A percentile compares a stretch with the other conserved stretches of the same genome.
Conservation (phyloP, 2,797 vertebrate genomes). For the Brotula barbata region DNA sequence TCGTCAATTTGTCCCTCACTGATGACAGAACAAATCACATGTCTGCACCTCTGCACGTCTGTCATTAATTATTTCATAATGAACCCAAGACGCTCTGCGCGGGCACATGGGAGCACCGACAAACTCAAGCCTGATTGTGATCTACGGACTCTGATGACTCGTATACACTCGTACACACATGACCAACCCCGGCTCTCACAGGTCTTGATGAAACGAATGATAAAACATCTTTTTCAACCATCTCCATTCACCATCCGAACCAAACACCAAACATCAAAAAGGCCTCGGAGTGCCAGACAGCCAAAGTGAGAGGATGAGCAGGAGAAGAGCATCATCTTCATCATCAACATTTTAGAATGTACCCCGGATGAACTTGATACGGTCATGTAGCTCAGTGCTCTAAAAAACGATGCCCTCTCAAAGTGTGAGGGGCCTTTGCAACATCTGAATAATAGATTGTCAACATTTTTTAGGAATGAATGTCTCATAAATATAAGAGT, state of each 20-base stretch:
- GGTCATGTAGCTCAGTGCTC: conserved; percentile 33
- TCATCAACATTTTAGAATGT: too few species aligned
- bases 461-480: background rate
- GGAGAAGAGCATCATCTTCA: too few species aligned
- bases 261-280: too few species aligned
- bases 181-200: too few species aligned
- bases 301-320: background rate
- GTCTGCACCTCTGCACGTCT: conserved; percentile 4
- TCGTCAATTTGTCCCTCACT: too few species aligned
- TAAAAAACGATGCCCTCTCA: conserved; percentile 1
- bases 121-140: background rate
- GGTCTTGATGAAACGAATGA: too few species aligned
- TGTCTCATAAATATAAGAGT: background rate
- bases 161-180: too few species aligned
- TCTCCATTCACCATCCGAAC: too few species aligned
- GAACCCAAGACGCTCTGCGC: conserved; percentile 1
- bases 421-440: background rate
- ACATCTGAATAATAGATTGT: background rate
- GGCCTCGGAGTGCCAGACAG: too few species aligned
- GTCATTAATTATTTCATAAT: conserved; percentile 8
- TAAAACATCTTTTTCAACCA: too few species aligned
- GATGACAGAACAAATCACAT: conserved; percentile 1
- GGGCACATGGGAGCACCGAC: conserved; percentile 5
- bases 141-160: background rate
- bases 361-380: conserved; percentile 24